Base-by-base conservation (phyloP, 1,140 invertebrate species). In the Maconellicoccus hirsutus region DNA sequence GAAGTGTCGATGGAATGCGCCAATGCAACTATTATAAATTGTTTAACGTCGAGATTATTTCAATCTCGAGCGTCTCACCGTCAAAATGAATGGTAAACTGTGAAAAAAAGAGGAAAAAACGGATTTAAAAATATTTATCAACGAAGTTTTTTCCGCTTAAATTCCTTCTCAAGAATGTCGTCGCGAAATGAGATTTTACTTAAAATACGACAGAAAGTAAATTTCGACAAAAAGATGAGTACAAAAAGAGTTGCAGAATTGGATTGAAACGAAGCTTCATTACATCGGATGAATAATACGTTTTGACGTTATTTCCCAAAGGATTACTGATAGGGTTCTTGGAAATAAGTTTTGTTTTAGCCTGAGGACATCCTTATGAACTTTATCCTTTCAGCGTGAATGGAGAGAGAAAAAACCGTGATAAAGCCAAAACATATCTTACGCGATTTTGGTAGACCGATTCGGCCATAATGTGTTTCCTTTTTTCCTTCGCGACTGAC, bases 251-350 rank as follows among this genome's bases (percentile, higher is more conserved):
- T 25, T 66, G 61, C 25, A 66, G 25, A 66, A 66, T 66, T 66
- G 61, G 61, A 66, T 66, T 66, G 61, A 66, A 66, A 66, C 61
- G 61, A 23, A 66, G 61, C 61, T 66, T 66, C 61, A 66, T 66
- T 66, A 66, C 61, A 66, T 66, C 61, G 61, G 61, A 3, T 66
- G 61, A 66, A 66, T 66, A 66, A 66, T 66, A 66, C 61, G 61
- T 66, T 66, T 26, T 23, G 61, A 66, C 61, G 61, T 66, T 66
- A 66, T 66, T 66, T 66, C 61, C 61, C 61, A 66, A 66, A 66
- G 61, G 61, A 66, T 66, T 26, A 66, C 61, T 25, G 61, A 66
- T 66, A 16, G 61, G 61, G 61, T 66, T 66, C 61, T 66, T 10
- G 2, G 61, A 66, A 66, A 66, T 66, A 66, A 66, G 22, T 66